These are phyloP conservation scores for Diarsia brunnea DNA, from an alignment of 2,888 invertebrate genomes.

Conservation along the genomic window DNA sequence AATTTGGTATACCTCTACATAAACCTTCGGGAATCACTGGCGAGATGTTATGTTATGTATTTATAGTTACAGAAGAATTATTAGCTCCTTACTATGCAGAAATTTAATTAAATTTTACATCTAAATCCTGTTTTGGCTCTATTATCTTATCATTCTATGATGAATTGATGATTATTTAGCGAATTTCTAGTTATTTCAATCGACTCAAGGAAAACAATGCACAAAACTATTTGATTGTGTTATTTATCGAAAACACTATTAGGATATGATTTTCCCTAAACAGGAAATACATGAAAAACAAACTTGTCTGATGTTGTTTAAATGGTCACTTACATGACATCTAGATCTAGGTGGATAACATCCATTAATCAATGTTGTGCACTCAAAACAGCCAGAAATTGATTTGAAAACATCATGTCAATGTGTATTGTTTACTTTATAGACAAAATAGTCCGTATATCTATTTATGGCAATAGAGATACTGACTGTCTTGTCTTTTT, in stretches of 20 bases:
- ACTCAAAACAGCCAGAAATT: not conserved
- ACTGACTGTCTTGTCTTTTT: too few species aligned
- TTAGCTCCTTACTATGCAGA: not conserved
- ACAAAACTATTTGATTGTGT: not conserved
- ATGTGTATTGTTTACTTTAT: not conserved
- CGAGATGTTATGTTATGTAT: not conserved
- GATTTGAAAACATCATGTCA: not conserved
- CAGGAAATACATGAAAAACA: not conserved
- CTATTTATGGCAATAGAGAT: not conserved
- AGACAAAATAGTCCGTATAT: not conserved
- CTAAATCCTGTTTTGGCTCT: not conserved
- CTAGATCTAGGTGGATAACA: not conserved
- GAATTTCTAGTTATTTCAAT: constrained; percentile 8
- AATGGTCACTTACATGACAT: not conserved
- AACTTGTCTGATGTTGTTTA: not conserved
- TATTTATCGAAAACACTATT: not conserved
- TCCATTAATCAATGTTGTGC: not conserved
- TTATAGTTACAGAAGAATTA: not conserved
- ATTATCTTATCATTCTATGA: constrained; percentile 41
- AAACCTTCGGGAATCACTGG: too few species aligned
- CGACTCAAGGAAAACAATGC: constrained; percentile 3
- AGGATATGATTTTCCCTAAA: not conserved
- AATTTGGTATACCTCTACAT: too few species aligned
- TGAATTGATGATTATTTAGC: constrained; percentile 15
- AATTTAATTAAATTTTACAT: not conserved